These are phyloP conservation scores for Scaptomyza montana DNA, from an alignment of 1,140 invertebrate genomes.

Conservation along the genomic window DNA sequence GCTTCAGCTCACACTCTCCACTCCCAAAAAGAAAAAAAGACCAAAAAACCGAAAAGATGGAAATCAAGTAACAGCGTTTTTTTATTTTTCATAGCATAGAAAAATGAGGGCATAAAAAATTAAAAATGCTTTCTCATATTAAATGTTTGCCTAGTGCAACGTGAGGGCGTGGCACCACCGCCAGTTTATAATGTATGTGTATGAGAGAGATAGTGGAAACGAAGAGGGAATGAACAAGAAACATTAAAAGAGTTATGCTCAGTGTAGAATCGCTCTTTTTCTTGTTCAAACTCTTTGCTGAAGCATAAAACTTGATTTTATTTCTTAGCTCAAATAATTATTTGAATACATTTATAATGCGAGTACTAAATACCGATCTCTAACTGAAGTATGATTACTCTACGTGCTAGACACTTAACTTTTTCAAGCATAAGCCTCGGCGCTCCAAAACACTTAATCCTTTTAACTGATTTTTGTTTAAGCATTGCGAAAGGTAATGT, in stretches of 20 bases:
- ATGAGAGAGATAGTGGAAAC: background rate
- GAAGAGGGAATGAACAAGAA: background rate
- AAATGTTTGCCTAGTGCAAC: conserved; percentile 71
- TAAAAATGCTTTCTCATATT: conserved; percentile 80
- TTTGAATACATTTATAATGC: too few relatives aligned
- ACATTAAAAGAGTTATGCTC: background rate
- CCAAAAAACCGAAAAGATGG: background rate
- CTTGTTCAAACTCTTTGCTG: background rate
- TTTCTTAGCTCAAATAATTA: too few relatives aligned
- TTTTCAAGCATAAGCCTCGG: too few relatives aligned
- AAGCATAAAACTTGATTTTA: too few relatives aligned
- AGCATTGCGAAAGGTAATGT: too few relatives aligned
- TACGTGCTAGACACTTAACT: too few relatives aligned
- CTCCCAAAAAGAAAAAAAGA: background rate
- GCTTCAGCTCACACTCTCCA: conserved; percentile 4
- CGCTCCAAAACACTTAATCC: too few relatives aligned
- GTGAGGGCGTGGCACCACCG: conserved; percentile 31
- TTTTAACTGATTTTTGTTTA: too few relatives aligned
- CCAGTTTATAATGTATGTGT: conserved; percentile 65
- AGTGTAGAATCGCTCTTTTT: background rate
- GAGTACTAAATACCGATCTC: too few relatives aligned
- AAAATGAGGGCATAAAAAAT: conserved; percentile 73
- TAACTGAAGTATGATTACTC: too few relatives aligned
- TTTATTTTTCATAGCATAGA: conserved; percentile 59
- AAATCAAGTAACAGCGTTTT: conserved; percentile 24